Evolutionary conservation across 2,113 vertebrate genomes (phyloP).

Genomic region (Rhinogobius similis): DNA sequence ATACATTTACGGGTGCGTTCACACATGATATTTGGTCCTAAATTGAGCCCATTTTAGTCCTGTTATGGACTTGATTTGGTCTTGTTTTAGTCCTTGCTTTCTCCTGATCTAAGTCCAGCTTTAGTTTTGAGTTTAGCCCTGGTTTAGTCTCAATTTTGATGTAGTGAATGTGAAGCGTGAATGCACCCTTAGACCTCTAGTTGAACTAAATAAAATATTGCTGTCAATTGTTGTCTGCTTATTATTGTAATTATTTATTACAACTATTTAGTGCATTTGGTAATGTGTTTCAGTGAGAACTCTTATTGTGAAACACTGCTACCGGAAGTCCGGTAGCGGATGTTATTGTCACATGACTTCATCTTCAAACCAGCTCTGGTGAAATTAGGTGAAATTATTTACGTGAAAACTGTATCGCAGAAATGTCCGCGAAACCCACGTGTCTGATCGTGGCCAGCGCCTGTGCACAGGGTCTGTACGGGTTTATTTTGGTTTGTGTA

Average conservation of each 20-base stretch:
- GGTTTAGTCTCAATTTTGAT: too few species aligned
- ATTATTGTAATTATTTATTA: background rate
- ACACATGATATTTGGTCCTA: too few species aligned
- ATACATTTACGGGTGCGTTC: background rate
- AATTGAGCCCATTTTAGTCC: too few species aligned
- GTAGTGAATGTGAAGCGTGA: too few species aligned
- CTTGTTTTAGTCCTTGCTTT: too few species aligned
- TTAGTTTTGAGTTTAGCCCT: too few species aligned
- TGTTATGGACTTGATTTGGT: too few species aligned
- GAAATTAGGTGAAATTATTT: background rate
- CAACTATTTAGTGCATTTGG: too few species aligned
- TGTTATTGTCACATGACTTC: slow-evolving; percentile 68
- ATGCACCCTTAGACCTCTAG: background rate
- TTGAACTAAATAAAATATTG: background rate
- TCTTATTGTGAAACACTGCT: slow-evolving; percentile 55
- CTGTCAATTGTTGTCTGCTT: background rate
- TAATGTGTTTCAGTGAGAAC: background rate
- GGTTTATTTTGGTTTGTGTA: background rate
- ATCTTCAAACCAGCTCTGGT: slow-evolving; percentile 8
- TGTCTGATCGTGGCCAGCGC: slow-evolving; percentile 75
- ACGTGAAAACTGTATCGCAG: background rate
- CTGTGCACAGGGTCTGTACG: slow-evolving; percentile 60
- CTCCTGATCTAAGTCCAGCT: too few species aligned
- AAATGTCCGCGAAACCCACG: slow-evolving; percentile 70
- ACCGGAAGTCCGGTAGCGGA: slow-evolving; percentile 33